Percentiles rank a stretch among this genome's conserved stretches.
phyloP scores from a whole-genome alignment of 1,140 invertebrate species.

The Archegozetes longisetosus region DNA sequence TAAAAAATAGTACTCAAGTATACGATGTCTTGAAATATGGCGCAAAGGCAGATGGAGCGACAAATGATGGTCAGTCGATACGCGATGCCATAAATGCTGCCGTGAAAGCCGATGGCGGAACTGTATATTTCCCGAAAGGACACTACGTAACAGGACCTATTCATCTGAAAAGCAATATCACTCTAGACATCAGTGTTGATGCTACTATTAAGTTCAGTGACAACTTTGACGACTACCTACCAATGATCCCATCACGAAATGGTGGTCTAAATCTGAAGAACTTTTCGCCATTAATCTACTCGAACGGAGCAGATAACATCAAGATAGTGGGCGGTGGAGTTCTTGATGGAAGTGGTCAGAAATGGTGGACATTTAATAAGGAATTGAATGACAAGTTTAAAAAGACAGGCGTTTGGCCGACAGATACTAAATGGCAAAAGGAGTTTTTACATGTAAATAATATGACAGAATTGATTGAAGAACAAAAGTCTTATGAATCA shows the following conservation, averaged over 20 bases:
- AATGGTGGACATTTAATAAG: background rate
- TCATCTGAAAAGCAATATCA: background rate
- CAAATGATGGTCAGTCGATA: too few relatives aligned
- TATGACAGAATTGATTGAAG: background rate
- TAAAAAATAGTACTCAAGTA: too few relatives aligned
- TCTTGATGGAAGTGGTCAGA: background rate
- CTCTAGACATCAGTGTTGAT: background rate
- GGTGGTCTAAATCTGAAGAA: background rate
- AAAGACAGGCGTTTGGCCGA: background rate
- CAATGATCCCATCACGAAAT: background rate
- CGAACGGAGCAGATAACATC: background rate
- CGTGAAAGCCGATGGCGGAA: background rate
- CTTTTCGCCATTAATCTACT: background rate
- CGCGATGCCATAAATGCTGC: background rate
- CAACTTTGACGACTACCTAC: background rate
- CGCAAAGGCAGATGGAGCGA: too few relatives aligned
- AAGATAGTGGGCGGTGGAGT: background rate
- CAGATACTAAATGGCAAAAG: background rate
- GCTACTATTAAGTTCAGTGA: background rate
- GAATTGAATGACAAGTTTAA: background rate
- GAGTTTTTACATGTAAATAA: background rate
- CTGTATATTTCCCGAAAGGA: background rate
- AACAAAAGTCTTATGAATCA: background rate
- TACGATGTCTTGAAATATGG: too few relatives aligned
- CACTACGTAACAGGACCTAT: background rate